A percentile compares a stretch with the other conserved stretches of the same genome.
phyloP scores from a whole-genome alignment of 2,113 vertebrate species.

The Phodopus roborovskii region DNA sequence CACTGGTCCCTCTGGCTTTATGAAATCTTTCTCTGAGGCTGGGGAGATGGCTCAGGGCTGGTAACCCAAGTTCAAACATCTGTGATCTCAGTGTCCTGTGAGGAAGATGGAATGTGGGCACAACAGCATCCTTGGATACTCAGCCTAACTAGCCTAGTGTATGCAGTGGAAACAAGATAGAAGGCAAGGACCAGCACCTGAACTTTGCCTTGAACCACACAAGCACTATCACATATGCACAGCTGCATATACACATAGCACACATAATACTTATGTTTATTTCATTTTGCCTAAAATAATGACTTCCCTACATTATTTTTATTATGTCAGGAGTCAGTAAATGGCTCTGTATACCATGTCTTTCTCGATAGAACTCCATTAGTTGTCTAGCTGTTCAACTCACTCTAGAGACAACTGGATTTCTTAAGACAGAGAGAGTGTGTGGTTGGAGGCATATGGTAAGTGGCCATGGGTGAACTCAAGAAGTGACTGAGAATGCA shows the following conservation, averaged over 20 bases:
- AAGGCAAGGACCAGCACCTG: neutral
- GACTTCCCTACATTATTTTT: neutral
- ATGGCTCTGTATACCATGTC: neutral
- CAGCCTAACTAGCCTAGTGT: neutral
- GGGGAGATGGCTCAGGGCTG: neutral
- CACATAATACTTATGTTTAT: neutral
- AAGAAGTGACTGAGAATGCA: neutral
- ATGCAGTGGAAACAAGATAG: neutral
- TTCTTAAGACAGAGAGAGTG: neutral
- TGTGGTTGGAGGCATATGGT: neutral
- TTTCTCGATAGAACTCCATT: neutral
- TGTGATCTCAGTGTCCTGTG: neutral
- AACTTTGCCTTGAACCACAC: neutral
- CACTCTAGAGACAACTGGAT: neutral
- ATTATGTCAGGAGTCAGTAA: neutral
- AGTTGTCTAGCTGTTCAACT: neutral
- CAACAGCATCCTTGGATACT: neutral
- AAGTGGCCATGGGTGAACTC: neutral
- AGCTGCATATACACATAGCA: neutral
- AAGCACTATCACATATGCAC: neutral
- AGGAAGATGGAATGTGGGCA: no score
- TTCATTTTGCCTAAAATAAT: conserved; percentile 15
- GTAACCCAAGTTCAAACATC: neutral
- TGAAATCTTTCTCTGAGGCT: conserved; percentile 20
- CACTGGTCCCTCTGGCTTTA: neutral